Base-by-base conservation (phyloP, 2,113 vertebrate species). In the Sinocyclocheilus maitianheensis region DNA sequence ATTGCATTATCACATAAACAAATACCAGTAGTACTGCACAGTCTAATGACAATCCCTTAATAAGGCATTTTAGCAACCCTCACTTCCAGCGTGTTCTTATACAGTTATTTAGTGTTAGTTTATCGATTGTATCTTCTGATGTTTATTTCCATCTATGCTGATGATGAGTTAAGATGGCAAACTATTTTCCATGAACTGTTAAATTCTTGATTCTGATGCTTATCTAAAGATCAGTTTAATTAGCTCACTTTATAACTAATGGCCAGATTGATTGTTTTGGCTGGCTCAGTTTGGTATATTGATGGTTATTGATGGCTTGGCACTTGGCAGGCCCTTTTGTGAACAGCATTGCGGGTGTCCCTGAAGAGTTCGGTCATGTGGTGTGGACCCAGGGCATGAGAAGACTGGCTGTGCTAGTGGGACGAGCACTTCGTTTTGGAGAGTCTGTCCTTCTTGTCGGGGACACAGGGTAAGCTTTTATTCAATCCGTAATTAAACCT, bases 381-480 rank as follows among this genome's bases (percentile, higher is more conserved):
- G 98, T 98, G 48, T 99, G 97, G 98, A 99, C 97, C 0, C 88
- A 90, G 10, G 91, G 94, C 34, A 97, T 99, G 97, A 94, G 96
- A 88, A 96, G 97, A 85, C 91, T 98, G 75, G 97, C 96, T 0
- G 53, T 98, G 79, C 92, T 99, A 86, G 96, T 96, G 14, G 98
- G 98, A 89, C 95, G 97, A 76, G 98, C 97, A 0, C 91, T 99
- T 84, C 95, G 95, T 34, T 99, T 98, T 10, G 95, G 96, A 26
- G 98, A 99, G 94, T 97, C 98, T 2, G 95, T 99, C 2, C 94
- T 99, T 43, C 95, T 99, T 16, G 96, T 99, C 62, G 98, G 98
- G 92, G 97, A 99, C 87, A 99, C 98, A 0, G 98, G 98, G 98
- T 99, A 95, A 95, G 88, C 72, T 46, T 30, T 16, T 2, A 4